Evolutionary conservation across 2,113 vertebrate genomes (phyloP), one percentile per base, ranked within the genome.

Genomic region (Danionella cerebrum): DNA sequence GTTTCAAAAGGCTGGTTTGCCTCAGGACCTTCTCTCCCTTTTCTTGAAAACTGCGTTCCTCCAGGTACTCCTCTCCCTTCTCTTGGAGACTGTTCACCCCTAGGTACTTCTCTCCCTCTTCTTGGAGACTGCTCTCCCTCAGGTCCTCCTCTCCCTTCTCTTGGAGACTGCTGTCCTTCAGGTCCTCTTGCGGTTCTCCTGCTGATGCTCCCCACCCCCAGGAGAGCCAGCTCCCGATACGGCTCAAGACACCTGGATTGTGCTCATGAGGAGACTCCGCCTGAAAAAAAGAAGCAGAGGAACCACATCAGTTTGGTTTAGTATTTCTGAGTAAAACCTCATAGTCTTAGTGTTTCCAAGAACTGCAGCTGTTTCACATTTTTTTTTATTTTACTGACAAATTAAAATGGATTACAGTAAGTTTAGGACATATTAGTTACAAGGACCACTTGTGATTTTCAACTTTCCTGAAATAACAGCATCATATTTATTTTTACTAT

Each of bases 201-300:
- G 45, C 70, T 3, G 22, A 74, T 0, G 79, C 70, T 73, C 51
- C 47, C 16, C 58, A 84, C 67, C 58, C 78, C 51, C 36, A 83
- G 79, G 82, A 84, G 5, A 88, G 39, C 86, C 86, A 88, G 74
- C 79, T 86, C 51, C 86, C 86, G 5, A 88, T 82, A 16, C 86
- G 85, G 0, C 84, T 82, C 62, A 88, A 73, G 60, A 88, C 85
- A 63, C 86, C 82, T 19, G 84, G 74, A 9, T 78, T 83, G 1
- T 75, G 80, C 69, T 86, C 80, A 52, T 84, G 80, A 0, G 80
- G 81, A 41, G 14, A 77, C 48, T 87, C 82, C n/a, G 85, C 80
- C 84, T 88, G 63, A 6, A 27, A 24, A 14, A 29, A 36, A 54
- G 13, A 22, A 31, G 39, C 11, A 45, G n/a, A 1, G 5, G 5